Evolutionary conservation across 2,797 vertebrate genomes (phyloP), one percentile per base, ranked within the genome.

Genomic region (Gallinago solitaria): DNA sequence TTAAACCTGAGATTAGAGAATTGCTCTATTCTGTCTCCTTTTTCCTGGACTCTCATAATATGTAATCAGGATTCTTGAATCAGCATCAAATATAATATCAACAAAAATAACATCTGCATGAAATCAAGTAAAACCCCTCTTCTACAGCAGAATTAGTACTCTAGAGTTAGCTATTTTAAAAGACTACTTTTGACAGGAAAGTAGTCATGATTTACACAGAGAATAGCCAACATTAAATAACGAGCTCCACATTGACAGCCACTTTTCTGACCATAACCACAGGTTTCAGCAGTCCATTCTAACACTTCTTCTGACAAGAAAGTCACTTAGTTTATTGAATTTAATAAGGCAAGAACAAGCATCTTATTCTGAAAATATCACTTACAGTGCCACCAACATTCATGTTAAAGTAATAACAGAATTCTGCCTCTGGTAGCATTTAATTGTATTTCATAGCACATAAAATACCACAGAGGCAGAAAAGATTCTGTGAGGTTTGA

Each of bases 331-430:
- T 4, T 84, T 33, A 67, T 21, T 82, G 56, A 64, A 63, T 73
- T 83, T 87, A 82, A 87, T 73, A 93, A 87, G 35, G 21, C 14
- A 61, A 92, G 33, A 79, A 51, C 24, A 73, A 56, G 24, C 14
- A 37, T 57, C 35, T 93, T 71, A 35, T 84, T 79, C 74, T 70
- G 82, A 87, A 95, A 87, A 65, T 79, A 93, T 69, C 45, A 74
- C 30, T 82, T 89, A 11, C n/a, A 69, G 15, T 63, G 50, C 18
- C 35, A 88, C 23, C 9, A 76, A 30, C 37, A 73, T 79, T 93
- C 67, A 56, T 21, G 33, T 45, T 84, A 24, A 84, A 84, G 15
- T 41, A 37, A n/a, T 35, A 74, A 70, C 19, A 56, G 35, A 88
- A 90, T 79, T 35, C 50, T 90, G 16, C 41, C 28, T 89, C 53